Base-by-base conservation (phyloP, 1,140 invertebrate species). In the Carposina sasakii region DNA sequence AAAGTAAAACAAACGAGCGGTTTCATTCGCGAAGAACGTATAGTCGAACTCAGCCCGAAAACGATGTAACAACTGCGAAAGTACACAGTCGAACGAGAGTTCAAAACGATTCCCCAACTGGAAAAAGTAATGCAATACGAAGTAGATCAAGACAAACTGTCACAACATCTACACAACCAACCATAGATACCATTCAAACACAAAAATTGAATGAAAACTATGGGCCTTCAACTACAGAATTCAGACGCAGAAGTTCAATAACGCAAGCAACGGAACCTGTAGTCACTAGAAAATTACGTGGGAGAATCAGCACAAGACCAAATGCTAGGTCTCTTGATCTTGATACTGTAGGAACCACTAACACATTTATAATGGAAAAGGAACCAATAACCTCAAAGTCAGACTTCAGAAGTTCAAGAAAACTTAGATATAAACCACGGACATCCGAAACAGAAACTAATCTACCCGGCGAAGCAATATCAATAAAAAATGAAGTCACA, bases 391-490 rank as follows among this genome's bases (percentile, higher is more conserved):
- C 66, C 3, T 60, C 60, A n/a, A 72, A 65, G 61, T 65, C 54
- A 31, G 76, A 84, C 47, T 22, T 71, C 37, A 71, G 71, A 53
- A 71, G 68, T 40, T 62, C 74, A 13, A 67, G 74, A 50, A 84
- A 82, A 54, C 52, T 84, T 28, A 71, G 70, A 55, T 84, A 77
- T 28, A 73, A 69, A 54, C 63, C 70, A 43, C 54, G 78, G 40
- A 57, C 57, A 46, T 66, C 76, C 6, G 77, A 84, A 58, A 77
- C 71, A 6, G 77, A 81, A 49, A 67, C 76, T 17, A 84, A 84
- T 62, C 64, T 84, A 63, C 81, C 81, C n/a, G 81, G 74, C 8
- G 68, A 73, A 53, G 81, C 75, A 23, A 52, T 79, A 28, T 51
- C 45, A 42, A 34, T 52, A 34, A 44, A 46, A 10, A 72, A 71